phyloP scores from a whole-genome alignment of 2,113 vertebrate genomes.

The Callipepla squamata region DNA sequence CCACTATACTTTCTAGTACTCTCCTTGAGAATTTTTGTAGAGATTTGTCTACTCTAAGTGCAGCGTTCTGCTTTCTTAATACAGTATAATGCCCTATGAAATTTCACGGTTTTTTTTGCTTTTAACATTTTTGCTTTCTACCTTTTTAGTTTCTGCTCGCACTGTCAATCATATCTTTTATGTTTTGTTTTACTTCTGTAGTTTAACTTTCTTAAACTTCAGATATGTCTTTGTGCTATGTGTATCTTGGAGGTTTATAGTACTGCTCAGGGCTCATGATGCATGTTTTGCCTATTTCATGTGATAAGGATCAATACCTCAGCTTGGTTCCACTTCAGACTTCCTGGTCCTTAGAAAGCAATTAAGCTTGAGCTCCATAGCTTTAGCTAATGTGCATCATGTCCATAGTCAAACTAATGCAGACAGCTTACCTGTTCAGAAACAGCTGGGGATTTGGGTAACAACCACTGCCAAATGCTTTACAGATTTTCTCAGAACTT shows the following conservation, averaged over 20 bases:
- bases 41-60: not conserved
- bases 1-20: not conserved
- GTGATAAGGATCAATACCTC: conserved; percentile 30
- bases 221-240: not conserved
- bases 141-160: not conserved
- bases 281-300: conserved; percentile 35
- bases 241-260: not conserved
- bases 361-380: conserved; percentile 45
- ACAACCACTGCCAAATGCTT: not conserved
- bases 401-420: conserved; percentile 37
- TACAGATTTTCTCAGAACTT: not conserved
- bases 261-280: not conserved
- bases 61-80: not conserved
- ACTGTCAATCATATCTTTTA: not conserved
- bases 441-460: not conserved
- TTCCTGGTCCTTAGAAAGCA: conserved; percentile 38
- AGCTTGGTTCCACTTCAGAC: conserved; percentile 35
- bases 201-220: not conserved
- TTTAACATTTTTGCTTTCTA: not conserved
- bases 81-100: not conserved
- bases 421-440: not conserved
- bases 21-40: not conserved
- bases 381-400: conserved; percentile 41
- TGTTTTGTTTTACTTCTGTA: conserved; percentile 7
- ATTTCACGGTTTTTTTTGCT: not conserved